phyloP scores from a whole-genome alignment of 2,888 invertebrate species.

The Emmelina monodactyla region DNA sequence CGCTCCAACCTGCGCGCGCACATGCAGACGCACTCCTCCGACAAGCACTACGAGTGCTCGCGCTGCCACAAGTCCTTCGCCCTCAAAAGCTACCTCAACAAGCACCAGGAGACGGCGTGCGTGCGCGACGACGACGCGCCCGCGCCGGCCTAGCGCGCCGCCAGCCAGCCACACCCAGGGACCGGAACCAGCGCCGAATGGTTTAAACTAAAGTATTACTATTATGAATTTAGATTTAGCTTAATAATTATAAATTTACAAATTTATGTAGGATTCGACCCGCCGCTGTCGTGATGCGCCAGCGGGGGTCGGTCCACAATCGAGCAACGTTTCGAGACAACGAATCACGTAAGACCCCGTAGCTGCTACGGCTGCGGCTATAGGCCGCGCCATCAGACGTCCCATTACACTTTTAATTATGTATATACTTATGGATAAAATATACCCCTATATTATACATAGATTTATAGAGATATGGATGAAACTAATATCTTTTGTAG shows the following conservation, averaged over 20 bases:
- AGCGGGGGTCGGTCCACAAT: conserved; percentile 27
- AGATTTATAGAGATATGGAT: conserved; percentile 61
- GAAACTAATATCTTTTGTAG: conserved; percentile 69
- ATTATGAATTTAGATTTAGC: conserved; percentile 63
- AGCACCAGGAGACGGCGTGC: conserved; percentile 95
- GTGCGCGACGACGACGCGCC: conserved; percentile 70
- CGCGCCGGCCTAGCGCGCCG: conserved; percentile 24
- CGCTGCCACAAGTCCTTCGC: conserved; percentile 94
- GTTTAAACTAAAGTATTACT: conserved; percentile 61
- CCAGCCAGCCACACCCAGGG: conserved; percentile 39
- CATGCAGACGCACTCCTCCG: conserved; percentile 96
- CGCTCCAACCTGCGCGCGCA: conserved; percentile 93
- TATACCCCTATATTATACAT: conserved; percentile 65
- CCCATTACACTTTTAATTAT: conserved; percentile 46
- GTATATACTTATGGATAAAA: conserved; percentile 57
- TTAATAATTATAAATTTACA: conserved; percentile 52
- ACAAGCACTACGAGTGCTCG: conserved; percentile 90
- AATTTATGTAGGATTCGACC: conserved; percentile 30
- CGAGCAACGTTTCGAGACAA: conserved; percentile 67
- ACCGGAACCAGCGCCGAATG: conserved; percentile 47
- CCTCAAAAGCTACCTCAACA: conserved; percentile 95
- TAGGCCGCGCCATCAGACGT: conserved; percentile 54
- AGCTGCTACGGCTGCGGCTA: conserved; percentile 37
- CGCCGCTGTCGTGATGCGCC: conserved; percentile 21
- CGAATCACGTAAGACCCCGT: conserved; percentile 63